Percentiles rank a stretch among this genome's conserved stretches.
Evolutionary conservation across 2,797 vertebrate species (phyloP).

Genomic region (Myotis pilosus): DNA sequence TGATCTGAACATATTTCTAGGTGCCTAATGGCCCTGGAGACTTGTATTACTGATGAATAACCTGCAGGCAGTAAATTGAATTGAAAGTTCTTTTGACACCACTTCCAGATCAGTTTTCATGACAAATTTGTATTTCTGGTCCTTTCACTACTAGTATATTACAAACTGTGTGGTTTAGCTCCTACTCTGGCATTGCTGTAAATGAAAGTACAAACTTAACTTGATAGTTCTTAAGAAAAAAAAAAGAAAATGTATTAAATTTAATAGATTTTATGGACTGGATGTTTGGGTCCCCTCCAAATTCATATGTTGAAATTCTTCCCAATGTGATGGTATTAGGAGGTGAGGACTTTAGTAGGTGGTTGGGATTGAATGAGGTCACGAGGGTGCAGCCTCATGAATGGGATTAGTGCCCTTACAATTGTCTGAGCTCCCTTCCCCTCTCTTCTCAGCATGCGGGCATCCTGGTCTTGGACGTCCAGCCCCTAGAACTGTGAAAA

Average conservation of each 20-base stretch:
- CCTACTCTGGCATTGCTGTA: neutral
- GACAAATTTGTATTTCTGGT: neutral
- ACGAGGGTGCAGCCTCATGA: neutral
- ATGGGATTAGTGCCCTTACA: neutral
- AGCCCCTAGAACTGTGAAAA: neutral
- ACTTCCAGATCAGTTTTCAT: neutral
- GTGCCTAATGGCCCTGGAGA: neutral
- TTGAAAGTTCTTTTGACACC: neutral
- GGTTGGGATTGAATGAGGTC: neutral
- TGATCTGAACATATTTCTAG: neutral
- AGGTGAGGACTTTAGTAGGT: neutral
- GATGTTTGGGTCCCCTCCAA: neutral
- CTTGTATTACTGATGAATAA: neutral
- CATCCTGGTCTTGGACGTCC: neutral
- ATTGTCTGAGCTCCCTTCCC: neutral
- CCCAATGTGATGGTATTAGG: neutral
- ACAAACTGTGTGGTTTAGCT: neutral
- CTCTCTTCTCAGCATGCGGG: neutral
- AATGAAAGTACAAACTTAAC: neutral
- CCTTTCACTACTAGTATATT: neutral
- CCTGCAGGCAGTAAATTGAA: neutral
- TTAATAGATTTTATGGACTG: neutral
- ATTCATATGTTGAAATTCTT: neutral
- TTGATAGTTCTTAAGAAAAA: neutral
- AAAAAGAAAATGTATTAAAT: neutral